phyloP scores from a whole-genome alignment of 1,140 invertebrate species.

The Protaetia brevitarsis region DNA sequence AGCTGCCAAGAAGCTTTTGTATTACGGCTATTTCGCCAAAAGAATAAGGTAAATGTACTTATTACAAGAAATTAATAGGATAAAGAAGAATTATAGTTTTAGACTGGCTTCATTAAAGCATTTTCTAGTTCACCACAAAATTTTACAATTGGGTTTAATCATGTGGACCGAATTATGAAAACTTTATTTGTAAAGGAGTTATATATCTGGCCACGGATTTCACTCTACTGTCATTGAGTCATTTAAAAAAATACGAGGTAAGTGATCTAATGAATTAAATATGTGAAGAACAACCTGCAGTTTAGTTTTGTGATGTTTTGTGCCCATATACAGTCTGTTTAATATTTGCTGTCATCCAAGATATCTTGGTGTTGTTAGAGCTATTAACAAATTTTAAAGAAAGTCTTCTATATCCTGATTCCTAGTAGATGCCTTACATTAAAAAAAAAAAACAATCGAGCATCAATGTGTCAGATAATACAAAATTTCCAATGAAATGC shows the following conservation, averaged over 20 bases:
- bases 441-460: no score
- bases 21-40: constrained; percentile 81
- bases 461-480: no score
- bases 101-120: constrained; percentile 95
- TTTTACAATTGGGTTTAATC: constrained; percentile 85
- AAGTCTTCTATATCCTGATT: no score
- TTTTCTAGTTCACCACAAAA: constrained; percentile 85
- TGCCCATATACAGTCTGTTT: no score
- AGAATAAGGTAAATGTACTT: constrained; percentile 72
- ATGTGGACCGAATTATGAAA: constrained; percentile 91
- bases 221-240: constrained; percentile 56
- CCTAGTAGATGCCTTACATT: no score
- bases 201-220: constrained; percentile 90
- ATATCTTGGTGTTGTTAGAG: no score
- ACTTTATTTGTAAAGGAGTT: constrained; percentile 87
- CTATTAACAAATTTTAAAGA: no score
- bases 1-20: constrained; percentile 95
- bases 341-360: no score
- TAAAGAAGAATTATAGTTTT: constrained; percentile 48
- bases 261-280: no score
- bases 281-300: no score
- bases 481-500: no score
- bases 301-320: no score
- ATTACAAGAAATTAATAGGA: neutral
- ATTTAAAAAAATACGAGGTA: constrained; percentile 57